Evolutionary conservation across 2,797 vertebrate genomes (phyloP), one percentile per base, ranked within the genome.

Genomic region (Danio kyathit): DNA sequence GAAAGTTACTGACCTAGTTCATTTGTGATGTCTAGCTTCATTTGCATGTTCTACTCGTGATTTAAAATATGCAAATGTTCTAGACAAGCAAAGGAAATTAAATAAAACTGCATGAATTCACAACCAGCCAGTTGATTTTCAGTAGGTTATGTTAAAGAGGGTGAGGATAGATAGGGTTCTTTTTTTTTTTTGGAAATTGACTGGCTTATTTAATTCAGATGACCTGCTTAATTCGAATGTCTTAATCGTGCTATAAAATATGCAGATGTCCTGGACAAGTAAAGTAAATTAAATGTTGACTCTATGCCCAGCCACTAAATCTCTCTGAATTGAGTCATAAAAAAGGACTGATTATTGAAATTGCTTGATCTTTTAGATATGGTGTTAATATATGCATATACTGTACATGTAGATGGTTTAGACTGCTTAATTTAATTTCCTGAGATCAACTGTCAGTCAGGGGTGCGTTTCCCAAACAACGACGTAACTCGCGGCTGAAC

Each of bases 1-100:
- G 11, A 63, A 75, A 75, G 29, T 6, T 57, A 13, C 51, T 76
- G 75, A 57, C 51, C 51, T 66, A 57, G 51, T 48, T 57, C 1
- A 67, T 66, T 67, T 38, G 63, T 51, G 17, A 76, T n/a, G 75
- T 11, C 21, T n/a, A 46, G 19, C 41, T 19, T 69, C 57, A 60
- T 77, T 69, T 77, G 56, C 17, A 74, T 46, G 29, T 17, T 71
- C 54, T 71, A 8, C 67, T 21, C 12, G 16, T 46, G 52, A 44
- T 57, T 56, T 56, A 59, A 57, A 73, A 73, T 44, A 73, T 57
- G 52, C 70, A 73, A 52, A 57, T 57, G 51, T 73, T 57, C n/a
- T 56, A 72, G 70, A 57, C 40, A 57, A 41, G 51, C 40, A 44
- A 72, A 72, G 40, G 19, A 44, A 57, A 73, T 21, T 19, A 57